phyloP scores from a whole-genome alignment of 1,140 invertebrate species.

The Phortica variegata region DNA sequence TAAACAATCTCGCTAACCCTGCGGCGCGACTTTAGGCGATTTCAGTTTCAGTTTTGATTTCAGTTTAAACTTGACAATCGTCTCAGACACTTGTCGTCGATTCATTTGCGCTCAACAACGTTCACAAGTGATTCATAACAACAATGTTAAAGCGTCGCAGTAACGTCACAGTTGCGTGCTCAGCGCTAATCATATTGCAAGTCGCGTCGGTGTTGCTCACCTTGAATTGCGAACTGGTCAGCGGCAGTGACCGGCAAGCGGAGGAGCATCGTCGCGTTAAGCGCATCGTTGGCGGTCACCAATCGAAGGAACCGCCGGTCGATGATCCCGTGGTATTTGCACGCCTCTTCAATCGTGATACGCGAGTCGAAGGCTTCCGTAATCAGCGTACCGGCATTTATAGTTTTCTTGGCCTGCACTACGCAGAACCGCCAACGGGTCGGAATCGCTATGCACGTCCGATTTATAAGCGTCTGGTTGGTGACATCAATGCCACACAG shows the following conservation, averaged over 20 bases:
- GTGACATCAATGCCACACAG: constrained; percentile 60
- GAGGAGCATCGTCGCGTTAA: constrained; percentile 54
- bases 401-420: constrained; percentile 70
- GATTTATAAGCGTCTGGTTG: constrained; percentile 57
- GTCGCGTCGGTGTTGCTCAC: not conserved
- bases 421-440: constrained; percentile 67
- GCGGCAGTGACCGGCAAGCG: no score
- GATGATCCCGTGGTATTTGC: constrained; percentile 65
- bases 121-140: no score
- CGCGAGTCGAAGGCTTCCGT: constrained; percentile 59
- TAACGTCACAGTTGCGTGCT: no score
- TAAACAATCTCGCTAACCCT: no score
- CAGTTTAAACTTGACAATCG: constrained; percentile 39
- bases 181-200: no score
- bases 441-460: constrained; percentile 64
- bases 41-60: no score
- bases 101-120: no score
- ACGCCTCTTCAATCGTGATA: constrained; percentile 59
- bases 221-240: no score
- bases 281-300: constrained; percentile 62
- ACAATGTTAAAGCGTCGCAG: constrained; percentile 2
- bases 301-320: constrained; percentile 60
- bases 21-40: not conserved
- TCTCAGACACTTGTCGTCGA: no score
- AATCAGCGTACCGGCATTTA: constrained; percentile 60